A percentile compares a stretch with the other conserved stretches of the same genome.
These are phyloP conservation scores for Oxyura jamaicensis DNA, from an alignment of 2,113 vertebrate genomes.

Conservation along the genomic window DNA sequence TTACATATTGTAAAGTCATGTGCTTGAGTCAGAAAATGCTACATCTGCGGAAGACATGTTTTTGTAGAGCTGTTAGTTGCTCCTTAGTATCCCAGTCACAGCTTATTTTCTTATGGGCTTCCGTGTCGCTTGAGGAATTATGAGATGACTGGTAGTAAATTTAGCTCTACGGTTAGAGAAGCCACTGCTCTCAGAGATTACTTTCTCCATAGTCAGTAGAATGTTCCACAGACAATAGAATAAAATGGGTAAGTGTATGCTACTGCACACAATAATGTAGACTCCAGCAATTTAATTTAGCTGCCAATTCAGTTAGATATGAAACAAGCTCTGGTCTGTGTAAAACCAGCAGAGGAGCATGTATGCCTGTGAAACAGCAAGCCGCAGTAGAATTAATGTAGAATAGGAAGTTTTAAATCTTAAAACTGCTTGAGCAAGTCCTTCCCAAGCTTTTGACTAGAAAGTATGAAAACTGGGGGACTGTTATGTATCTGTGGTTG, in stretches of 20 bases:
- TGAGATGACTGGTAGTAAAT: neutral
- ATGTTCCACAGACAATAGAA: neutral
- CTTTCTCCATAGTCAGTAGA: neutral
- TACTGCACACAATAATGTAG: neutral
- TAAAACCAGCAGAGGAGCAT: neutral
- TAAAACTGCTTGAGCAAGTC: neutral
- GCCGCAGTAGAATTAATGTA: neutral
- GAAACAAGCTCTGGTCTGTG: neutral
- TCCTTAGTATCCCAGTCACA: neutral
- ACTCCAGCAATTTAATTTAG: neutral
- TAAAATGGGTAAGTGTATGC: neutral
- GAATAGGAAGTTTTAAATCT: neutral
- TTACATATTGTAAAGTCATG: neutral
- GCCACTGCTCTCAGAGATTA: neutral
- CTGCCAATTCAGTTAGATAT: neutral
- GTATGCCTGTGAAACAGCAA: neutral
- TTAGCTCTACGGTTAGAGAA: conserved; percentile 13
- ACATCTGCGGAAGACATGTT: neutral
- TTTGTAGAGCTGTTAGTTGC: neutral
- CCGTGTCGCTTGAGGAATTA: conserved; percentile 24
- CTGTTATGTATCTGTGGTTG: neutral
- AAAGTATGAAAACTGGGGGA: neutral
- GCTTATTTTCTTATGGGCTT: conserved; percentile 16
- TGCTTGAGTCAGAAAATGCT: neutral
- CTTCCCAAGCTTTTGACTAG: neutral